Base-by-base conservation (phyloP, 2,113 vertebrate species). In the Pogonocichla stellata region DNA sequence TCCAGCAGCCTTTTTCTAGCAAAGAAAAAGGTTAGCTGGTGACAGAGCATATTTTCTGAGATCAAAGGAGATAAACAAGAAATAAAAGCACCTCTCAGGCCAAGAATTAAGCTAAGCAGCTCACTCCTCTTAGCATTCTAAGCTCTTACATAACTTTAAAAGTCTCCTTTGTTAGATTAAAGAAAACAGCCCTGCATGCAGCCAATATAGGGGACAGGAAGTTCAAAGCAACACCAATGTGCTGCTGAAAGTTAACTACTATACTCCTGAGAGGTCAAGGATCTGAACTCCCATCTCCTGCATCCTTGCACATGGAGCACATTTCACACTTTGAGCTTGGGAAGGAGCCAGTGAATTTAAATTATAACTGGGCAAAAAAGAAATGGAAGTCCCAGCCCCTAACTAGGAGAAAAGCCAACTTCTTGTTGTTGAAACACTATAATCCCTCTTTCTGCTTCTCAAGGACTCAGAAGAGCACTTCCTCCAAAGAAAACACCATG, bases 81-180 rank as follows among this genome's bases (percentile, higher is more conserved):
- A 84, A 92, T 71, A 78, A 58, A 92, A 92, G 61, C 47, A 71
- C 69, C 60, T 91, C 87, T 87, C 77, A 79, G 84, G 69, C 75
- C 65, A 78, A 84, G 86, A 94, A 78, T 95, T 95, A 84, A 19
- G 40, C 77, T 94, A 96, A 94, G 83, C 70, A 92, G 84, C 65
- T 96, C 93, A 91, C 50, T 81, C 65, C 26, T 91, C 60, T 95
- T 91, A 91, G 65, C 17, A 47, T 74, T 50, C 48, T 87, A 79
- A 81, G 47, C 33, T 79, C 56, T 94, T 94, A 93, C 4, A 6
- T 64, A 94, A 94, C 34, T 84, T 85, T 51, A 71, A 38, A 88
- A 86, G 81, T 85, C 33, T 43, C 29, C 78, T 34, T 83, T 92
- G 80, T 92, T 94, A 77, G 54, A 61, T 45, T 61, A 73, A 88